A percentile compares a stretch with the other conserved stretches of the same genome.
phyloP scores from a whole-genome alignment of 2,113 vertebrate species.

The Syngnathus floridae region DNA sequence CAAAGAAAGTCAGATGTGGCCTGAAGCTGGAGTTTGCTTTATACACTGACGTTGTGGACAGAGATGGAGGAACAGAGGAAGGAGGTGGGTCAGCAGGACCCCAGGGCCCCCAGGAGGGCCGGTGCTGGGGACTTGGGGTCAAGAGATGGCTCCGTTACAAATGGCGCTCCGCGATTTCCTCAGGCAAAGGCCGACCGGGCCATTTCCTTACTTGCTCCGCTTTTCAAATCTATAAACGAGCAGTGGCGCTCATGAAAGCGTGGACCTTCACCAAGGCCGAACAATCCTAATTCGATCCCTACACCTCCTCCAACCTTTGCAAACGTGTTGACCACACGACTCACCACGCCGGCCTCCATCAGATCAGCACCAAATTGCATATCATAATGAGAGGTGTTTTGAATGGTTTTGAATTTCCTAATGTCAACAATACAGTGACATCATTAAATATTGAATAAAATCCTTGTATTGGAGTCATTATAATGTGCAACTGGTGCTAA shows the following conservation, averaged over 20 bases:
- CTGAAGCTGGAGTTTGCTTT: constrained; percentile 43
- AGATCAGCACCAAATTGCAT: no score
- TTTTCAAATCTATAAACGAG: constrained; percentile 36
- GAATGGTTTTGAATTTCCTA: no score
- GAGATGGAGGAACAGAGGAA: constrained; percentile 49
- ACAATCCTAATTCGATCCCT: background rate
- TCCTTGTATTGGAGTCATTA: no score
- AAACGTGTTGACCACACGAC: no score
- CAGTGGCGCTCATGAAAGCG: background rate
- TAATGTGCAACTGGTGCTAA: background rate
- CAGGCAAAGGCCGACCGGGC: constrained; percentile 55
- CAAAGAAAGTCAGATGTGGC: constrained; percentile 73
- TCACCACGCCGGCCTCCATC: background rate
- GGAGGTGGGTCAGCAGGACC: constrained; percentile 58
- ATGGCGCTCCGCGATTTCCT: constrained; percentile 63
- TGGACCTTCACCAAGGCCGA: background rate
- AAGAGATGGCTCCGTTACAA: constrained; percentile 49
- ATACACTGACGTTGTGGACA: constrained; percentile 44
- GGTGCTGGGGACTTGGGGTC: constrained; percentile 50
- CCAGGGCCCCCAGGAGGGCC: constrained; percentile 53
- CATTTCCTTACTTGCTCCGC: constrained; percentile 44
- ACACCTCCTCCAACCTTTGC: no score
- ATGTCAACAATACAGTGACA: no score
- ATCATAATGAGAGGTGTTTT: no score
- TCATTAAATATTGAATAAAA: no score